Evolutionary conservation across 1,140 invertebrate genomes (phyloP).

Genomic region (Aporrectodea caliginosa): DNA sequence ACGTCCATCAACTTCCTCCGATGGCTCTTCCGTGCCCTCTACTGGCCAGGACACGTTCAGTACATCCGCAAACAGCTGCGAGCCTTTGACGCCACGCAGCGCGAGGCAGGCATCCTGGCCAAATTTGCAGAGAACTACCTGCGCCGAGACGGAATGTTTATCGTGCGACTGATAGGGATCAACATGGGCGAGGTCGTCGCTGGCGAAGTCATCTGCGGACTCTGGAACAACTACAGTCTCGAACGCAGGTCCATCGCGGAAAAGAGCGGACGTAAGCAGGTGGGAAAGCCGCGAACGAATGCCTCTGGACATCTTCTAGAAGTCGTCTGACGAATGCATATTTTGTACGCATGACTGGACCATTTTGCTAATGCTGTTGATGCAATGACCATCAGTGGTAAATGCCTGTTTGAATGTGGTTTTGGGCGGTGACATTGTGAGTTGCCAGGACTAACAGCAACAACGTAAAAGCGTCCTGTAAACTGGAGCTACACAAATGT

Average conservation of each 20-base stretch:
- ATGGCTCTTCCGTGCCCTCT: slow-evolving; percentile 16
- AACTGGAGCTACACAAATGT: not conserved
- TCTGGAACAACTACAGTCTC: slow-evolving; percentile 26
- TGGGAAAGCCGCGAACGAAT: slow-evolving; percentile 9
- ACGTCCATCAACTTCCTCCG: slow-evolving; percentile 33
- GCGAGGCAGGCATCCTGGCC: slow-evolving; percentile 16
- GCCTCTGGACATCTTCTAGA: slow-evolving; percentile 23
- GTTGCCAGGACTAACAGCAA: not conserved
- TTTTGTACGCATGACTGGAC: not conserved
- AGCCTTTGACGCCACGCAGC: slow-evolving; percentile 18
- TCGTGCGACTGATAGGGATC: slow-evolving; percentile 32
- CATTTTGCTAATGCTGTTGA: not conserved
- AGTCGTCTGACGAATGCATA: slow-evolving; percentile 23
- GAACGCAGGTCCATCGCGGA: slow-evolving; percentile 19
- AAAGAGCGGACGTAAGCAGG: slow-evolving; percentile 14
- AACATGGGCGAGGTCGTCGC: slow-evolving; percentile 32
- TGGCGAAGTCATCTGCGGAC: slow-evolving; percentile 19
- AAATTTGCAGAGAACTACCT: slow-evolving; percentile 27
- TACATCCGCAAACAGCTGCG: slow-evolving; percentile 21
- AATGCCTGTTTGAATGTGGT: not conserved
- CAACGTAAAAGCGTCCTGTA: not conserved
- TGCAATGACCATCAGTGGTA: not conserved
- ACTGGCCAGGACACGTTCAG: slow-evolving; percentile 25
- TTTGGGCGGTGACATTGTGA: not conserved
- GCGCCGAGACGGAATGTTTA: slow-evolving; percentile 33